phyloP scores from a whole-genome alignment of 2,888 invertebrate species.

The Tenthredo amoena region DNA sequence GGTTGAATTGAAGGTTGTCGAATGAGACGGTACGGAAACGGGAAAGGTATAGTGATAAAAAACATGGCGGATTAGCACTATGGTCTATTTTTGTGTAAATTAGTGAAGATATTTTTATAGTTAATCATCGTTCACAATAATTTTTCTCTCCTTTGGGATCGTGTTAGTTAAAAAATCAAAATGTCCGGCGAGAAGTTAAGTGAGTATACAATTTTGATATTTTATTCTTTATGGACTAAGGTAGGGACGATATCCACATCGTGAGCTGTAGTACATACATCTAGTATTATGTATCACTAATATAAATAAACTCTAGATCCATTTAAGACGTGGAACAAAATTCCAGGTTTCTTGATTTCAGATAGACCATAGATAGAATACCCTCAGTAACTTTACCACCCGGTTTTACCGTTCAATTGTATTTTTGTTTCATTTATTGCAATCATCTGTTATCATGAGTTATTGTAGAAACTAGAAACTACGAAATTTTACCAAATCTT shows the following conservation, averaged over 20 bases:
- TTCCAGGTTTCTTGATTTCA: background rate
- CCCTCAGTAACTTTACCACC: background rate
- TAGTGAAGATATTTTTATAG: slow-evolving; percentile 37
- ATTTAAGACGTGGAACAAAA: slow-evolving; percentile 16
- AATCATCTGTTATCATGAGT: background rate
- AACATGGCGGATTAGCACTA: slow-evolving; percentile 42
- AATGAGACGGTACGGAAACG: background rate
- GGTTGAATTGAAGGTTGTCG: too few species aligned
- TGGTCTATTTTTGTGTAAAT: slow-evolving; percentile 43
- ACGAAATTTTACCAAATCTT: background rate
- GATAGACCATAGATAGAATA: background rate
- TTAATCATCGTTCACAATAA: slow-evolving; percentile 41
- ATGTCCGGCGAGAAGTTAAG: slow-evolving; percentile 47
- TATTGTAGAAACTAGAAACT: background rate
- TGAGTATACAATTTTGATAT: slow-evolving; percentile 33
- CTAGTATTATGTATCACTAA: slow-evolving; percentile 44
- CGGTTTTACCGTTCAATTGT: background rate
- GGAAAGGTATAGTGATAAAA: background rate
- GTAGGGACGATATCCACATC: background rate
- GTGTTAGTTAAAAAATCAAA: slow-evolving; percentile 4
- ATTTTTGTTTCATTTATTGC: background rate
- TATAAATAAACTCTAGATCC: slow-evolving; percentile 51
- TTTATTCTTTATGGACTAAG: background rate
- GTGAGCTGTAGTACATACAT: slow-evolving; percentile 17
- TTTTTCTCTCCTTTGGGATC: background rate